A percentile compares a stretch with the other conserved stretches of the same genome.
Conservation (phyloP, 2,888 invertebrate species). For the Bombylius major region DNA sequence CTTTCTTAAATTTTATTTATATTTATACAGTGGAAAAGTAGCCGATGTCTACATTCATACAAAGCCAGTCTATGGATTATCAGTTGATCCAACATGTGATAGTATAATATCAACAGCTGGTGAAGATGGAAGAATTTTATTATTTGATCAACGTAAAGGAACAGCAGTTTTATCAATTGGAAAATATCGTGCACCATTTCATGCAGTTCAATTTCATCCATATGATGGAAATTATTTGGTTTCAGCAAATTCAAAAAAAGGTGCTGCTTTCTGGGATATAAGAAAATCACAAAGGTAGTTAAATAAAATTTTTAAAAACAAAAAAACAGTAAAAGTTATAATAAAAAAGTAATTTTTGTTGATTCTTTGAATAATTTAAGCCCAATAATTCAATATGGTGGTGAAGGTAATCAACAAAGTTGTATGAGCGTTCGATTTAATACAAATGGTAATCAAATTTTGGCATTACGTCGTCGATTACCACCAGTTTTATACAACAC, state of each 20-base stretch:
- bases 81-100: slow-evolving; percentile 74
- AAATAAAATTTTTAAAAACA: background rate
- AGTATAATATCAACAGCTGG: slow-evolving; percentile 79
- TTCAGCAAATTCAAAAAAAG: slow-evolving; percentile 82
- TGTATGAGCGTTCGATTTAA: slow-evolving; percentile 92
- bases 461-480: slow-evolving; percentile 73
- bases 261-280: slow-evolving; percentile 81
- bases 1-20: background rate
- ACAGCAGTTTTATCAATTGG: slow-evolving; percentile 45
- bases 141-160: slow-evolving; percentile 65
- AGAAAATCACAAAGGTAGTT: slow-evolving; percentile 63
- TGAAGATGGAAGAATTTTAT: slow-evolving; percentile 77
- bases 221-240: slow-evolving; percentile 65
- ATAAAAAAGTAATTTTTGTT: background rate
- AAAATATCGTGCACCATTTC: slow-evolving; percentile 66
- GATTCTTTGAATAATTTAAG: slow-evolving; percentile 35
- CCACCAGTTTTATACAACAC: slow-evolving; percentile 72
- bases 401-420: slow-evolving; percentile 51
- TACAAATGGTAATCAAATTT: slow-evolving; percentile 57
- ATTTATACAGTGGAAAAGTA: slow-evolving; percentile 35
- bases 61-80: slow-evolving; percentile 81
- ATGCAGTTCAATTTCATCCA: slow-evolving; percentile 91
- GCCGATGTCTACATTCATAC: slow-evolving; percentile 70
- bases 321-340: background rate
- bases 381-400: slow-evolving; percentile 55